Conservation (phyloP, 92 coral and sea anemone species). For the Parazoanthus swiftii region DNA sequence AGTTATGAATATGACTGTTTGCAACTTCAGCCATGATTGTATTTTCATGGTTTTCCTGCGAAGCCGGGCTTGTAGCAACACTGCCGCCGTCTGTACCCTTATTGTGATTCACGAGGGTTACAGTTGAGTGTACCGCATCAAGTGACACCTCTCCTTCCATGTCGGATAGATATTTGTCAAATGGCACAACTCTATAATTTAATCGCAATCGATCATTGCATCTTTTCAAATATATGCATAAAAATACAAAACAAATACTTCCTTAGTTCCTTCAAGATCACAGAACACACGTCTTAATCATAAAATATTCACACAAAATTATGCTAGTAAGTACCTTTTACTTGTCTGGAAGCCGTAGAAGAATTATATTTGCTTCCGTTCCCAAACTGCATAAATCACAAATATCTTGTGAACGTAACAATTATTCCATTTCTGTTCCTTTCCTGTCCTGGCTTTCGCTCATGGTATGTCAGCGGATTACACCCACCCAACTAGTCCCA, state of each 20-base stretch:
- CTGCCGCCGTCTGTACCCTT: neutral
- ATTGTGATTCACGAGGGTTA: neutral
- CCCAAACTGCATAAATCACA: neutral
- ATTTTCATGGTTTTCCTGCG: neutral
- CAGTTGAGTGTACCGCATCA: neutral
- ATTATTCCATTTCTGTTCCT: neutral
- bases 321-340: too few species aligned
- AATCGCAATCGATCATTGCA: neutral
- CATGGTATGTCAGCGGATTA: slow-evolving; percentile 7
- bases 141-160: slow-evolving; percentile 20
- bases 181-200: neutral
- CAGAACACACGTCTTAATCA: neutral
- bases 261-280: too few species aligned
- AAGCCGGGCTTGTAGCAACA: neutral
- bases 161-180: neutral
- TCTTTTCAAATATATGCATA: neutral
- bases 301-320: neutral
- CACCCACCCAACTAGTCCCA: slow-evolving; percentile 18
- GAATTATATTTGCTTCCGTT: neutral
- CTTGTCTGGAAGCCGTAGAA: neutral
- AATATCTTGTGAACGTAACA: neutral
- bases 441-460: neutral
- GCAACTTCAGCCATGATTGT: neutral
- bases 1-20: neutral
- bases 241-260: too few species aligned